Percentiles rank a stretch among this genome's conserved stretches.
These are phyloP conservation scores for Cyrtodaria siliqua DNA, from an alignment of 2,888 invertebrate genomes.

Conservation along the genomic window DNA sequence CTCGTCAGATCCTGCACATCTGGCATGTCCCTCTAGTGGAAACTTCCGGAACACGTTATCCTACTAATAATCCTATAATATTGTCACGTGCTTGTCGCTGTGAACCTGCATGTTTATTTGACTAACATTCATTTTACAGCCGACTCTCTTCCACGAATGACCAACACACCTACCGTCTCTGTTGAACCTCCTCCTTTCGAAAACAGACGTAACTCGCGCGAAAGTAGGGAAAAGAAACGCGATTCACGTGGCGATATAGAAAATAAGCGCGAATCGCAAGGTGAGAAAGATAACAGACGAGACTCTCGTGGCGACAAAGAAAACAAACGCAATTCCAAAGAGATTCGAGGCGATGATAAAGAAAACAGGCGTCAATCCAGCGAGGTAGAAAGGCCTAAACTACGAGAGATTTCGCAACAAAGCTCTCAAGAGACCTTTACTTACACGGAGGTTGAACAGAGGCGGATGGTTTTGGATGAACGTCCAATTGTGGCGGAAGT, in stretches of 20 bases:
- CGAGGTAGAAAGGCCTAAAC: slow-evolving; percentile 17
- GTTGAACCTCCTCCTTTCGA: slow-evolving; percentile 34
- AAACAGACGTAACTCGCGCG: slow-evolving; percentile 8
- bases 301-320: neutral
- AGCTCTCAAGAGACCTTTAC: slow-evolving; percentile 28
- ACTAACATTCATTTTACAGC: slow-evolving; percentile 61
- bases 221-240: neutral
- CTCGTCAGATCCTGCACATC: too few relatives aligned
- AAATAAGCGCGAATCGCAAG: neutral
- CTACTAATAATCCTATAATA: too few relatives aligned
- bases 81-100: too few relatives aligned
- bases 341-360: neutral
- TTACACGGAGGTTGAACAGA: slow-evolving; percentile 51
- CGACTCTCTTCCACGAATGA: slow-evolving; percentile 52
- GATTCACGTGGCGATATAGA: neutral
- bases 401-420: slow-evolving; percentile 42
- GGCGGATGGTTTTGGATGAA: slow-evolving; percentile 37
- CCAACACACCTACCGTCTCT: slow-evolving; percentile 50
- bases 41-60: too few relatives aligned
- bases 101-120: slow-evolving; percentile 35
- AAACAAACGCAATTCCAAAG: too few relatives aligned
- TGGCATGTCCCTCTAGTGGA: too few relatives aligned
- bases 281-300: neutral
- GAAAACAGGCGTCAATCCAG: slow-evolving; percentile 10
- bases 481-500: slow-evolving; percentile 28